Evolutionary conservation across 2,888 invertebrate genomes (phyloP), one percentile per base, ranked within the genome.

Genomic region (Tuberolachnus salignus): DNA sequence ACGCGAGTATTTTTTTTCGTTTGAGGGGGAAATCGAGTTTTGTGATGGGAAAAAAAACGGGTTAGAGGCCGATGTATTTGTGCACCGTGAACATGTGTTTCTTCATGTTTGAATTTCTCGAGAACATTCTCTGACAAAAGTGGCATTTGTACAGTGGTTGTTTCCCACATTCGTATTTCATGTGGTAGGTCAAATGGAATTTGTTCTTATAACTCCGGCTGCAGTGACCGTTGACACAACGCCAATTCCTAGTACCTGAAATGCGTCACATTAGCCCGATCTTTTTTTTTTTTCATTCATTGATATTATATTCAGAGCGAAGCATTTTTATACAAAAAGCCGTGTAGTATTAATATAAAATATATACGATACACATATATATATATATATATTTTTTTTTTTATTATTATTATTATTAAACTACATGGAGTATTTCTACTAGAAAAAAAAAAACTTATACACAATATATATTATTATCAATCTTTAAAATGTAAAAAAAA

Each of bases 111-210:
- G 80, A 80, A 72, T 81, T 81, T 59, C 74, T 80, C n/a, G 66
- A 55, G 44, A 81, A 81, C 66, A 66, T 69, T 64, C 70, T 70
- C n/a, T 69, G 49, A 46, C 81, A 81, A 70, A 80, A 63, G 10
- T 63, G n/a, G 26, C 81, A 81, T 55, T 71, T 69, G 70, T 80
- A 81, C 13, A 73, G 57, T 6, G 80, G 80, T 26, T 73, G 74
- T 63, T 81, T 81, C 19, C 87, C 87, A 82, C 88, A 88, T 83
- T 88, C 88, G 80, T 86, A 84, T 73, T 85, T 85, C 78, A 85
- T 83, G 83, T 88, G 88, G 16, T 72, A 80, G 0, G 71, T 80
- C 44, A 83, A 69, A 55, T 80, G 80, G 42, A 81, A 74, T 80
- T 82, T 82, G 70, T 81, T 71, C 51, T 82, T 81, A 70, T 83